phyloP scores from a whole-genome alignment of 2,888 invertebrate species.

The Scaptomyza polygonia region DNA sequence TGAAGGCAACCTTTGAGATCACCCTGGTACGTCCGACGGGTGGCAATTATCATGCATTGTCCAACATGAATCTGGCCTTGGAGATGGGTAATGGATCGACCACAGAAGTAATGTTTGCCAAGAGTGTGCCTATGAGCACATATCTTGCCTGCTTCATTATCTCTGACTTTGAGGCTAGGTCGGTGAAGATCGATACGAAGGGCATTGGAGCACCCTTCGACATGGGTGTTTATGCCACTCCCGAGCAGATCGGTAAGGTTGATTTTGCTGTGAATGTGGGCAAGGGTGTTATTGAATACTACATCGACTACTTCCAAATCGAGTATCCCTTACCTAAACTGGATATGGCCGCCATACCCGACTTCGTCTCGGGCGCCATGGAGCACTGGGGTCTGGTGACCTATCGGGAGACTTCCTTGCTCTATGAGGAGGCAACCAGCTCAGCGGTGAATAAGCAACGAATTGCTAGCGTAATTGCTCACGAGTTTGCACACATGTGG shows the following conservation, averaged over 20 bases:
- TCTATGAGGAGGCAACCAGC: constrained; percentile 90
- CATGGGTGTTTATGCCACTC: constrained; percentile 90
- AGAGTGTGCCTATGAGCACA: constrained; percentile 96
- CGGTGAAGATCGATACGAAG: constrained; percentile 85
- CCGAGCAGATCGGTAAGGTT: constrained; percentile 91
- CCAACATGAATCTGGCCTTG: constrained; percentile 91
- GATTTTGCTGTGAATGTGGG: constrained; percentile 91
- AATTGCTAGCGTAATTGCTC: constrained; percentile 93
- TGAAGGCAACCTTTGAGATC: constrained; percentile 94
- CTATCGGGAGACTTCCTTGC: constrained; percentile 93
- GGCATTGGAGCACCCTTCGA: constrained; percentile 87
- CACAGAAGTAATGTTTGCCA: constrained; percentile 89
- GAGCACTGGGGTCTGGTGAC: constrained; percentile 98
- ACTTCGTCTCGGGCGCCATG: constrained; percentile 91
- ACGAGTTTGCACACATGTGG: constrained; percentile 98
- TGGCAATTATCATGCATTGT: constrained; percentile 89
- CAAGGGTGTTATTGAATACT: constrained; percentile 90
- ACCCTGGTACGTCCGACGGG: constrained; percentile 89
- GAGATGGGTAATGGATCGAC: constrained; percentile 84
- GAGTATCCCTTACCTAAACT: constrained; percentile 95
- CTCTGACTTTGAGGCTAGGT: constrained; percentile 90
- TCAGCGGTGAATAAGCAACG: constrained; percentile 91
- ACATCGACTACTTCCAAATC: constrained; percentile 93
- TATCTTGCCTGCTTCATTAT: constrained; percentile 96
- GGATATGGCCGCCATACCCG: constrained; percentile 85